Conservation (phyloP, 2,888 invertebrate genomes). For the Lomographa bimaculata region DNA sequence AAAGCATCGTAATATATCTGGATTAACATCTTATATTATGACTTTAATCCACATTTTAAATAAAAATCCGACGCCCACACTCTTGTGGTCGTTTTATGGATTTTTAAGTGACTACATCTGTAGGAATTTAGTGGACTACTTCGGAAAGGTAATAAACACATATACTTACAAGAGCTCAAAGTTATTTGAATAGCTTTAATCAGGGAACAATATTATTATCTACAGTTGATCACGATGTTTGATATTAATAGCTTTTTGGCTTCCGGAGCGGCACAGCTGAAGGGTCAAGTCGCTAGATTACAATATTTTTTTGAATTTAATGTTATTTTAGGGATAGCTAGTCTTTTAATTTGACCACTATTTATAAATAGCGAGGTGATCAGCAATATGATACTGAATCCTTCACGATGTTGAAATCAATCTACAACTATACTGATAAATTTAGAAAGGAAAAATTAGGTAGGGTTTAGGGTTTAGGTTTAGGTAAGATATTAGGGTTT, state of each 20-base stretch:
- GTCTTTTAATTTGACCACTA: too few relatives aligned
- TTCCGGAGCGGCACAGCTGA: background rate
- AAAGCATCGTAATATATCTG: constrained; percentile 62
- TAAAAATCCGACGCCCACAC: constrained; percentile 59
- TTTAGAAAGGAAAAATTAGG: too few relatives aligned
- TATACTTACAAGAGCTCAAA: constrained; percentile 3
- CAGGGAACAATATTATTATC: constrained; percentile 14
- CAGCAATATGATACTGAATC: too few relatives aligned
- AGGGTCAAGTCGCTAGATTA: too few relatives aligned
- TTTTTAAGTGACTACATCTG: constrained; percentile 58
- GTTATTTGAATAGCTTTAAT: constrained; percentile 13
- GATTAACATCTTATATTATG: constrained; percentile 55
- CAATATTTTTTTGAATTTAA: too few relatives aligned
- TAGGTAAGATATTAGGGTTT: too few relatives aligned
- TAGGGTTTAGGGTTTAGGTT: too few relatives aligned
- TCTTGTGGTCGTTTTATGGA: constrained; percentile 44
- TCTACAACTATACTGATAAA: too few relatives aligned
- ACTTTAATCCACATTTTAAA: constrained; percentile 70
- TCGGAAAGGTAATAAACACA: constrained; percentile 10
- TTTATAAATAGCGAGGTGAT: too few relatives aligned
- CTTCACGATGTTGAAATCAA: too few relatives aligned
- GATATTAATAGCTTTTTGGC: background rate
- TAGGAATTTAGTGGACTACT: constrained; percentile 17
- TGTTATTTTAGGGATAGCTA: too few relatives aligned
- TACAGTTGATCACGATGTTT: background rate